phyloP scores from a whole-genome alignment of 2,113 vertebrate genomes.

The Odontophorus gujanensis region DNA sequence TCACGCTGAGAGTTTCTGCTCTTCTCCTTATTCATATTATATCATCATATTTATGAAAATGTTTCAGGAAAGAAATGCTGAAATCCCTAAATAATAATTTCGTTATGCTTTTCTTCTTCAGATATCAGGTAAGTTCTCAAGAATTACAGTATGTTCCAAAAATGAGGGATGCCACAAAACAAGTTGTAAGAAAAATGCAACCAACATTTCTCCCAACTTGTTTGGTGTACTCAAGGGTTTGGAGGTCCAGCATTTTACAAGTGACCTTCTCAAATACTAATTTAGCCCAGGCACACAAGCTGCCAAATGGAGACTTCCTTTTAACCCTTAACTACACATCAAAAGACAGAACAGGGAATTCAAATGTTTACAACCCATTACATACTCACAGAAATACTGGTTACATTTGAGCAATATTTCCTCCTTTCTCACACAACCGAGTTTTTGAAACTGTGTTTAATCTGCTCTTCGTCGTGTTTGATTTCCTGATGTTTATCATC shows the following conservation, averaged over 20 bases:
- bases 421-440: neutral
- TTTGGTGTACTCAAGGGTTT: neutral
- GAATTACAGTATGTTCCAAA: neutral
- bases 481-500: neutral
- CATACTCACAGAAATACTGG: neutral
- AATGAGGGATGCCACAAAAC: neutral
- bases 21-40: neutral
- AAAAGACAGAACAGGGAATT: neutral
- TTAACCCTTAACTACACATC: neutral
- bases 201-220: neutral
- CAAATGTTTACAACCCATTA: neutral
- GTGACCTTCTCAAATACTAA: rapidly evolving
- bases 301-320: neutral
- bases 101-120: neutral
- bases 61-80: neutral
- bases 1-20: neutral
- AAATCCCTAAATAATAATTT: neutral
- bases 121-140: neutral
- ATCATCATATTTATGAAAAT: neutral
- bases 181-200: neutral
- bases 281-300: neutral
- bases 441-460: neutral
- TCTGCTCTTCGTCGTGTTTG: neutral
- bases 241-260: neutral
- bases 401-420: neutral